A percentile compares a stretch with the other conserved stretches of the same genome.
These are phyloP conservation scores for Eupithecia subumbrata DNA, from an alignment of 2,888 invertebrate species.

Conservation along the genomic window DNA sequence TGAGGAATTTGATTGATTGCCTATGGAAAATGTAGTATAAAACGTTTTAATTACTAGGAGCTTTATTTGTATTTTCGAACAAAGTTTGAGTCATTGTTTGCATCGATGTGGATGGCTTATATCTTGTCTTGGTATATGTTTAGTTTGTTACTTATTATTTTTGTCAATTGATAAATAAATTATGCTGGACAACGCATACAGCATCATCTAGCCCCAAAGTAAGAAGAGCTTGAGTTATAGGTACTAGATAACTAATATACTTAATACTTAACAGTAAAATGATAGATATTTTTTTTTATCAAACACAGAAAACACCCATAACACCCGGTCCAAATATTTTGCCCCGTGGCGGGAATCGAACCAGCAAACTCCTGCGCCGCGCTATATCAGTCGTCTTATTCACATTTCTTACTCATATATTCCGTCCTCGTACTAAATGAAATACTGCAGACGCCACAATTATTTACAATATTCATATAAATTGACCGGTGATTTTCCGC, in stretches of 20 bases:
- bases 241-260: not conserved
- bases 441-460: constrained; percentile 1
- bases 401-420: not conserved
- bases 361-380: too few relatives aligned
- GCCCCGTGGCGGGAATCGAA: not conserved
- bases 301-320: not conserved
- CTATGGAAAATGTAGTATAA: not conserved
- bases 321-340: not conserved
- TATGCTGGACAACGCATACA: not conserved
- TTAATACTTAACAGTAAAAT: too few relatives aligned
- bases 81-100: not conserved
- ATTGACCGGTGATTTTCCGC: constrained; percentile 59
- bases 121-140: not conserved
- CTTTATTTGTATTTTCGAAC: not conserved
- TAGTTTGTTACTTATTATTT: not conserved
- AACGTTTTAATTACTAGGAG: not conserved
- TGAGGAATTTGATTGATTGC: constrained; percentile 30
- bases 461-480: constrained; percentile 21
- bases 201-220: not conserved
- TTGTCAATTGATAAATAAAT: not conserved
- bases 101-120: not conserved
- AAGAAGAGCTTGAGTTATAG: not conserved
- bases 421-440: not conserved
- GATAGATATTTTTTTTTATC: too few relatives aligned
- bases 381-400: not conserved